Percentiles rank a stretch among this genome's conserved stretches.
phyloP scores from a whole-genome alignment of 1,140 invertebrate species.

The Paralvinella palmiformis region DNA sequence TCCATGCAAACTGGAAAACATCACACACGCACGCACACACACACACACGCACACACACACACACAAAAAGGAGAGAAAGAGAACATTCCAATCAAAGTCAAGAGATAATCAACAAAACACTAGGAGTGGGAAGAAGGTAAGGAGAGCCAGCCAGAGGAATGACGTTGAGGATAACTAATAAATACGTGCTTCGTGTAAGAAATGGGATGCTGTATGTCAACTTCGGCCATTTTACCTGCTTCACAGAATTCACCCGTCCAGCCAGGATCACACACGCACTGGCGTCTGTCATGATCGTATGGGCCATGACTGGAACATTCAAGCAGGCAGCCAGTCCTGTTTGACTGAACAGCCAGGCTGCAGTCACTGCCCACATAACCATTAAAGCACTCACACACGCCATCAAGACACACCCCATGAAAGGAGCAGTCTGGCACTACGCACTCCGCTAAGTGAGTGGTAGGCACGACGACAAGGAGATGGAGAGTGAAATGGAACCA shows the following conservation, averaged over 20 bases:
- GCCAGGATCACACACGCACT: constrained; percentile 81
- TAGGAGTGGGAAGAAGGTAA: too few relatives aligned
- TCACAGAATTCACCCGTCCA: constrained; percentile 94
- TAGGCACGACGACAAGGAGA: too few relatives aligned
- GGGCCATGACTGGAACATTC: constrained; percentile 89
- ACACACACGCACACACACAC: too few relatives aligned
- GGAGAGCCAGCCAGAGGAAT: too few relatives aligned
- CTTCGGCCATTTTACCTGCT: constrained; percentile 56
- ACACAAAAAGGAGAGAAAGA: too few relatives aligned
- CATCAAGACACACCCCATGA: constrained; percentile 91
- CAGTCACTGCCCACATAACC: constrained; percentile 93
- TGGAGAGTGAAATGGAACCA: constrained; percentile 5
- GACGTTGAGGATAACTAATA: too few relatives aligned
- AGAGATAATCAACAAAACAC: too few relatives aligned
- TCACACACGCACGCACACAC: too few relatives aligned
- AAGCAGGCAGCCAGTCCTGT: constrained; percentile 78
- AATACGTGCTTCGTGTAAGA: too few relatives aligned
- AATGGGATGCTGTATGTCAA: neutral
- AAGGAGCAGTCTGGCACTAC: constrained; percentile 77
- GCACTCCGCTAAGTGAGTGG: constrained; percentile 48
- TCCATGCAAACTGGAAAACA: too few relatives aligned
- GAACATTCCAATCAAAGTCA: too few relatives aligned
- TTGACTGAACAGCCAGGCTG: constrained; percentile 82
- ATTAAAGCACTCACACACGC: constrained; percentile 93
- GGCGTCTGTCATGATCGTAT: constrained; percentile 88